Conservation (phyloP, 2,888 invertebrate genomes). For the Aproaerema taeniolella region DNA sequence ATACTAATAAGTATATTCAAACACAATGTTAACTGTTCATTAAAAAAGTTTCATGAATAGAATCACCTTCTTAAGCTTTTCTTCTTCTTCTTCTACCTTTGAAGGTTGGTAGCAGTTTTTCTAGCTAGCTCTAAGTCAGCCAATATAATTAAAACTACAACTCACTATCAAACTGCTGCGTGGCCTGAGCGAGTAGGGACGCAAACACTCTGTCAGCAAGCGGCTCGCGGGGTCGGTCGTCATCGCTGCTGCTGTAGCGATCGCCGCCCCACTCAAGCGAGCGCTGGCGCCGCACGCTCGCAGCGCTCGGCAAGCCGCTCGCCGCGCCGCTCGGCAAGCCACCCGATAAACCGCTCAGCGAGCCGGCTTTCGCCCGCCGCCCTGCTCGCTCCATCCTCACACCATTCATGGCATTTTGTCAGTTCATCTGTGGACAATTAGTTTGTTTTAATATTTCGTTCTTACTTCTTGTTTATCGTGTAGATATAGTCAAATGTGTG, state of each 20-base stretch:
- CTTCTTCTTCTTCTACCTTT: too few species aligned
- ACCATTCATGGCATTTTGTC: slow-evolving; percentile 53
- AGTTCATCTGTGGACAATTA: slow-evolving; percentile 44
- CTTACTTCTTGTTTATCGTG: too few species aligned
- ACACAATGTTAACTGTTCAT: too few species aligned
- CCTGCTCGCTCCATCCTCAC: slow-evolving; percentile 65
- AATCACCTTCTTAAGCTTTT: too few species aligned
- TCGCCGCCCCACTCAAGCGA: slow-evolving; percentile 78
- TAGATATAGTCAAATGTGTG: too few species aligned
- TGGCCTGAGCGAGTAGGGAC: slow-evolving; percentile 72
- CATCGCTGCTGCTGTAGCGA: slow-evolving; percentile 76
- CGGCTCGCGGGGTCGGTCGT: slow-evolving; percentile 68
- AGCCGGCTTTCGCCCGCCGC: slow-evolving; percentile 64
- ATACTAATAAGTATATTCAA: too few species aligned
- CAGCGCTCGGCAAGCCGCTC: slow-evolving; percentile 50
- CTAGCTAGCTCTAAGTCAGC: too few species aligned
- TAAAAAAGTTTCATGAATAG: too few species aligned
- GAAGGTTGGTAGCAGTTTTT: too few species aligned
- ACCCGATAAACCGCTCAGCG: slow-evolving; percentile 60
- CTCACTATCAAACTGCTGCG: slow-evolving; percentile 72
- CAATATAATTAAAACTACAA: too few species aligned
- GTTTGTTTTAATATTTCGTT: too few species aligned
- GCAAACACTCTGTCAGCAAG: slow-evolving; percentile 73
- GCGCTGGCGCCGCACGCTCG: slow-evolving; percentile 71
- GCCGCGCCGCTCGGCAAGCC: slow-evolving; percentile 40